Evolutionary conservation across 1,140 invertebrate species (phyloP), one percentile per base, ranked within the genome.

Genomic region (Cotesia chilonis): DNA sequence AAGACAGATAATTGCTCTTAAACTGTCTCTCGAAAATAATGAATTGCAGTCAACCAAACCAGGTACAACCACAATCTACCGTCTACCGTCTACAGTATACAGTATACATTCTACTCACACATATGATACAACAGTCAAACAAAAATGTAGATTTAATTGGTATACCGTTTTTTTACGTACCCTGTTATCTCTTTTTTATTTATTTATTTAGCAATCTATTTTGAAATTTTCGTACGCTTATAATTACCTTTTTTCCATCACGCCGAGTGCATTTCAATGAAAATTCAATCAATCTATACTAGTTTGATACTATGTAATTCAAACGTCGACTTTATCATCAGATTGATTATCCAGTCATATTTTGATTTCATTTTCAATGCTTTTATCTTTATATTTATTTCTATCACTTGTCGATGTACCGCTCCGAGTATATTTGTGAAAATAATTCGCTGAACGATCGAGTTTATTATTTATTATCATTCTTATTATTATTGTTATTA

Each of bases 81-180:
- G 28, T 28, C 3, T 28, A 28, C 28, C 3, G 3, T 28, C 28
- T 28, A 28, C 28, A 1, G 28, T 28, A 28, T 28, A 28, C 28
- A 28, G 28, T 28, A 28, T 28, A 28, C 28, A 28, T 28, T 59
- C 17, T 59, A 47, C 3, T 12, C n/a, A 1, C 54, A 14, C n/a
- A 57, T 20, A 12, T 37, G 36, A n/a, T 35, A 54, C 28, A 2
- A 28, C 3, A 28, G 28, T 9, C 2, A 47, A 9, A 47, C 60
- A 68, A 70, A 64, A 59, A 63, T n/a, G 35, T 54, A 35, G 41
- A 70, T 70, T 70, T 70, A 70, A 70, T 70, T 63, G 59, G 59
- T 60, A 63, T 14, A 54, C 5, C 28, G 52, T 17, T 47, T 55
- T 51, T 41, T 57, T 68, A 7, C 41, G 14, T 41, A 52, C 28